A percentile compares a stretch with the other conserved stretches of the same genome.
Evolutionary conservation across 2,113 vertebrate genomes (phyloP).

Genomic region (Heterochromis multidens): DNA sequence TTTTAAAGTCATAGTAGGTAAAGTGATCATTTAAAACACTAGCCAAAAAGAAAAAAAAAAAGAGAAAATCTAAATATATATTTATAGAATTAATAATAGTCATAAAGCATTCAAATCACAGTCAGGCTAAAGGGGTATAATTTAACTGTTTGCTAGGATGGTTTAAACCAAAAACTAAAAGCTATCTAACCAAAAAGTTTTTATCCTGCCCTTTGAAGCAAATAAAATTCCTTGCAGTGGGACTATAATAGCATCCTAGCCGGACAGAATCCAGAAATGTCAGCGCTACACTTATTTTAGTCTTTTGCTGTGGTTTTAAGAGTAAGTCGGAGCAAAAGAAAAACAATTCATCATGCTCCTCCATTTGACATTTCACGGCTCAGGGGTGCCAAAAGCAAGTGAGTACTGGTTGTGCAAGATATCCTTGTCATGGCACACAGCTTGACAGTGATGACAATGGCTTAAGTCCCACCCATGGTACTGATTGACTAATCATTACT

Average conservation of each 20-base stretch:
- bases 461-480: background rate
- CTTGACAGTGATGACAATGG: background rate
- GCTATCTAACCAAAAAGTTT: no score
- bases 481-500: background rate
- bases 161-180: no score
- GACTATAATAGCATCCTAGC: background rate
- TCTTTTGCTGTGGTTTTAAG: background rate
- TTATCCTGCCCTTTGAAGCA: no score
- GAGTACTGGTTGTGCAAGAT: background rate
- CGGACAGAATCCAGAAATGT: background rate
- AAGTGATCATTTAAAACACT: background rate
- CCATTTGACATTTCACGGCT: background rate
- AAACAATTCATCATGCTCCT: background rate
- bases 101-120: no score
- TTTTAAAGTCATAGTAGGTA: background rate
- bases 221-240: background rate
- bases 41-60: background rate
- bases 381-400: background rate
- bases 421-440: background rate
- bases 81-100: no score
- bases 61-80: no score
- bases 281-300: background rate
- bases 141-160: no score
- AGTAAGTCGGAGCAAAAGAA: background rate
- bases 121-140: no score